Evolutionary conservation across 2,888 invertebrate species (phyloP), one percentile per base, ranked within the genome.

Genomic region (Andrena marginata): DNA sequence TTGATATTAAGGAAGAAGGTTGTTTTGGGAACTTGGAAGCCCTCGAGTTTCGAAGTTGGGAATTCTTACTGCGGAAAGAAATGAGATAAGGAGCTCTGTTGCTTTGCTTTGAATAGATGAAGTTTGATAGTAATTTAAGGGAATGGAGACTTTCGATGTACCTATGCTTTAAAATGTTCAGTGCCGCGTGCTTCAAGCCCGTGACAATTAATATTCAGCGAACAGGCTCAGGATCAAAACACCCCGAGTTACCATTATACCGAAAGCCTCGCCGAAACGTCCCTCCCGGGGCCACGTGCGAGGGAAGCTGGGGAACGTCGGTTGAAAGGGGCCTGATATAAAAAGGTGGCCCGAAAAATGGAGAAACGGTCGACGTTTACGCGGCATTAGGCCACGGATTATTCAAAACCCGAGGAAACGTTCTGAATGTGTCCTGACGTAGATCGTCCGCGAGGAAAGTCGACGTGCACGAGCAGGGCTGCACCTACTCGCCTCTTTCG

Each of bases 331-430:
- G 68, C 75, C n/a, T 20, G 20, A 63, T 63, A 72, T 69, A 81
- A 80, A 76, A 74, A 75, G 75, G 51, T 70, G 74, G 70, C 59
- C 20, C 63, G 77, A 62, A 64, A 78, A 64, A 80, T 71, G 65
- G 83, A 31, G 48, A 73, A 81, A 69, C 72, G 75, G 80, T 65
- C 68, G 87, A 84, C 85, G 85, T 82, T 87, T 84, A 81, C 82
- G 82, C 76, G 86, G 86, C 85, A 88, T 90, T 90, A 90, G 87
- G 69, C 82, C 68, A 78, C 51, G 85, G 89, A 91, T 91, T 91
- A 91, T 91, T 90, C 90, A 89, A 85, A 86, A 75, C 69, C 77
- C 63, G 64, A 59, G 35, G 77, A 89, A 82, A 82, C 74, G 81
- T 84, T 86, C 84, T 59, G 56, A 88, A 88, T 77, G 80, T 71